Conservation (phyloP, 2,888 invertebrate genomes). For the Lasiommata megera region DNA sequence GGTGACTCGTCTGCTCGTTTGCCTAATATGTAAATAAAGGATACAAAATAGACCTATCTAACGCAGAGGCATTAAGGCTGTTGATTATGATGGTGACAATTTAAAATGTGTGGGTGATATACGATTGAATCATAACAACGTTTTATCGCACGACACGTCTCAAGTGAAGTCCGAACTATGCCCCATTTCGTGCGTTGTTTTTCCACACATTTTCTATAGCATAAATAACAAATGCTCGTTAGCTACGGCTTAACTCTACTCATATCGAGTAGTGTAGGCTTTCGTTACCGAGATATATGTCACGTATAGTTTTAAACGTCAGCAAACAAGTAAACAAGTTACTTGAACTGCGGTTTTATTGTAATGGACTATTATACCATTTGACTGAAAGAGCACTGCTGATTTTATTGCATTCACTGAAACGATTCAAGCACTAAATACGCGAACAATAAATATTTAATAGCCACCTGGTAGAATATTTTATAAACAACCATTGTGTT, state of each 20-base stretch:
- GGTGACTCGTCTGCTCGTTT: too few species aligned
- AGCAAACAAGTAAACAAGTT: not conserved
- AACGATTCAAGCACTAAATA: not conserved
- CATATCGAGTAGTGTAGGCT: conserved; percentile 15
- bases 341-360: not conserved
- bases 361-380: not conserved
- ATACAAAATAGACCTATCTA: too few species aligned
- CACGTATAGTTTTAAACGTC: conserved; percentile 3
- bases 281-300: not conserved
- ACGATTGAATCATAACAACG: not conserved
- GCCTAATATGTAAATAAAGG: too few species aligned
- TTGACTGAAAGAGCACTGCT: not conserved
- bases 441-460: too few species aligned
- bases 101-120: too few species aligned
- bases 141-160: not conserved
- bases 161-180: not conserved
- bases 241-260: conserved; percentile 14
- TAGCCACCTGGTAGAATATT: too few species aligned
- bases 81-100: too few species aligned
- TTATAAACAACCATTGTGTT: too few species aligned
- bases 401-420: not conserved
- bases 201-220: conserved; percentile 5
- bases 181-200: conserved; percentile 21
- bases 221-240: conserved; percentile 13
- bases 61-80: too few species aligned